A percentile compares a stretch with the other conserved stretches of the same genome.
phyloP scores from a whole-genome alignment of 2,888 invertebrate species.

The Drosophila glabriapex region DNA sequence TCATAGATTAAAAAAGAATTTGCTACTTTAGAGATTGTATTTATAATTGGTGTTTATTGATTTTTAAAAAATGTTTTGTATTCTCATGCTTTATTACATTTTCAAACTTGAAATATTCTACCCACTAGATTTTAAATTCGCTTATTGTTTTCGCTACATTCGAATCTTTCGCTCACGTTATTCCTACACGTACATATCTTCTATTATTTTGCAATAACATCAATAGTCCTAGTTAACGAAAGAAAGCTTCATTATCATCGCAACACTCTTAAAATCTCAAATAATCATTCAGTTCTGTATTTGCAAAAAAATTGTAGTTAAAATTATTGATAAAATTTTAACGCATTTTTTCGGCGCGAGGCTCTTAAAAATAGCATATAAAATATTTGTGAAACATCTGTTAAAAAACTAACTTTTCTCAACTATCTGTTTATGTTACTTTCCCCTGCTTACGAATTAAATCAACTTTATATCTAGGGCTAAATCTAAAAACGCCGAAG shows the following conservation, averaged over 20 bases:
- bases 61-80: conserved; percentile 37
- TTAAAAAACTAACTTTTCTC: conserved; percentile 48
- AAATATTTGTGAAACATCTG: conserved; percentile 58
- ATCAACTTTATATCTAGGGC: conserved; percentile 60
- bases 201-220: conserved; percentile 79
- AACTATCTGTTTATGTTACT: background rate
- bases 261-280: conserved; percentile 41
- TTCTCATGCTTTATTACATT: conserved; percentile 44
- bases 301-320: conserved; percentile 51
- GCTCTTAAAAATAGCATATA: conserved; percentile 60
- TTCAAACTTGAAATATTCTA: conserved; percentile 51
- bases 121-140: conserved; percentile 67
- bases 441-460: conserved; percentile 52
- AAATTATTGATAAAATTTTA: conserved; percentile 68
- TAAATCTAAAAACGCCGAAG: conserved; percentile 70
- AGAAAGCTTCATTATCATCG: conserved; percentile 17
- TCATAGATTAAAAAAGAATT: conserved; percentile 3
- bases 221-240: conserved; percentile 69
- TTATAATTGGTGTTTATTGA: conserved; percentile 48
- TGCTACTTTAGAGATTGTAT: conserved; percentile 15
- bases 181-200: conserved; percentile 60
- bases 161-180: conserved; percentile 39
- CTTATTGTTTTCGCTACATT: conserved; percentile 50
- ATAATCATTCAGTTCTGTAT: conserved; percentile 56
- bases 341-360: conserved; percentile 56